Base-by-base conservation (phyloP, 2,888 invertebrate species). In the Leucoma salicis region DNA sequence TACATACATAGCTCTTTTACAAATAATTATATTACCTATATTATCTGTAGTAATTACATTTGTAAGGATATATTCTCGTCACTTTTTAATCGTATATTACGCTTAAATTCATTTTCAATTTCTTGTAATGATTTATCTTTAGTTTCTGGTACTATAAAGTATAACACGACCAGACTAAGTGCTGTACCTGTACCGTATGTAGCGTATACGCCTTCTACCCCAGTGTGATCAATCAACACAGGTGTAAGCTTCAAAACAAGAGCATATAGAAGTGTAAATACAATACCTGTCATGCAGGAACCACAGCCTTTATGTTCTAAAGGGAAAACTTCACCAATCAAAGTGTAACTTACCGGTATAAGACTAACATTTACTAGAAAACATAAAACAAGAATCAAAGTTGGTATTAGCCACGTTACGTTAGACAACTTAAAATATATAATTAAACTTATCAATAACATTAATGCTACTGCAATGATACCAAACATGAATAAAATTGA, bases 401-500 rank as follows among this genome's bases (percentile, higher is more conserved):
- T 2, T 4, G 27, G 15, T 2, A 25, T 14, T 6, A 35, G 11
- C 35, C 27, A 35, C 2, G n/a, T 13, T 13, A 25, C 14, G n/a
- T 4, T 6, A n/a, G 35, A 11, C 15, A 11, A n/a, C 11, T 27
- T 14, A 7, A 35, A 35, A 25, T 25, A 3, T 35, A 14, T 15
- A 25, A 35, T 14, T 3, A 35, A 11, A 27, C 15, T 15, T 2
- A 35, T 35, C 10, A 35, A 11, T 14, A 35, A 15, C 35, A 35
- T 35, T 2, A 35, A 27, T 0, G 14, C 14, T 14, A 15, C 51
- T n/a, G 69, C 51, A 10, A 50, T 6, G 3, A 32, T 15, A 7
- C 75, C 70, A 21, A 65, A 61, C 6, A 47, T 36, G 25, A 72
- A 65, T 2, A 78, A 18, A 6, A 77, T 44, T 0, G 58, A 52